Evolutionary conservation across 2,113 vertebrate species (phyloP).

Genomic region (Petromus typicus): DNA sequence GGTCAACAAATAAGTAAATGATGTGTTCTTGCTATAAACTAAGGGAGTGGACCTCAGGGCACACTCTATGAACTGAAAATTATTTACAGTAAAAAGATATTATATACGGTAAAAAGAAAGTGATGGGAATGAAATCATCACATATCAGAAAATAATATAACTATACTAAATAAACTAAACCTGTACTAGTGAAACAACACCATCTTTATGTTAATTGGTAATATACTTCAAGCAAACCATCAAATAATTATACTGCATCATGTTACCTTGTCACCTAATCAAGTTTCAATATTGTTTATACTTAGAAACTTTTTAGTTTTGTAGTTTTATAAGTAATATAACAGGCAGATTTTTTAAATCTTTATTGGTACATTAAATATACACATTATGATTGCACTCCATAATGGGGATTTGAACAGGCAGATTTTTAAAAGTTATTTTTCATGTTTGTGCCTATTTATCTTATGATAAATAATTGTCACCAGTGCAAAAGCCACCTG

Average conservation of each 20-base stretch:
- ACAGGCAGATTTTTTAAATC: no score
- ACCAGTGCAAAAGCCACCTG: not conserved
- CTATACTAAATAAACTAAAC: not conserved
- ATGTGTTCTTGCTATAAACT: not conserved
- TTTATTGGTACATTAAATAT: no score
- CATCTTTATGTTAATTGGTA: not conserved
- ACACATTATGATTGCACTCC: no score
- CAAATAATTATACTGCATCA: not conserved
- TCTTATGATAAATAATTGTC: not conserved
- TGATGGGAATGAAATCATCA: not conserved
- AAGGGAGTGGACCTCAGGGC: not conserved
- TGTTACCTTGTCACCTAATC: not conserved
- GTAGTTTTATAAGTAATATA: not conserved
- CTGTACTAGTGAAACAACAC: not conserved
- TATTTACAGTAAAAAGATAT: conserved; percentile 19
- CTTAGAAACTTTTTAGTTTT: not conserved
- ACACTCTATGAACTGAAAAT: not conserved
- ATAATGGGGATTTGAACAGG: no score
- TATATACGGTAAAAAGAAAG: conserved; percentile 40
- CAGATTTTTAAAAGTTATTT: no score
- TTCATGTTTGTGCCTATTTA: conserved; percentile 27
- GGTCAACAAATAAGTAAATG: conserved; percentile 32
- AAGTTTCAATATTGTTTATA: conserved; percentile 14
- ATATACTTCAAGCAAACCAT: conserved; percentile 29
- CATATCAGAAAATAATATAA: not conserved